Conservation (phyloP, 2,113 vertebrate species). For the Xiphorhynchus elegans region DNA sequence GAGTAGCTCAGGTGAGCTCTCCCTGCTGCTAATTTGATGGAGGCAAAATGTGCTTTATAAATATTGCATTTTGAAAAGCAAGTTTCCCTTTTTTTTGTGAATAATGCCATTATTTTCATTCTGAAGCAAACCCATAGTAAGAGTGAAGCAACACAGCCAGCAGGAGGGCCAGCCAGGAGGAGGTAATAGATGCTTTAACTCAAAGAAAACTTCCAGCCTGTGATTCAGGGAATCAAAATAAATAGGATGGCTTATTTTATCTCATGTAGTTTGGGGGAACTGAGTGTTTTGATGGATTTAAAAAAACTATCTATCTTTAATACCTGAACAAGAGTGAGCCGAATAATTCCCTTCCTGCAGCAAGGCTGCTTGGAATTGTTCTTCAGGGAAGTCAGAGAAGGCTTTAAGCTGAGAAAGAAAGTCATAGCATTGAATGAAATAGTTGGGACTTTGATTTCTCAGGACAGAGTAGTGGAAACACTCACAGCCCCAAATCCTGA, state of each 20-base stretch:
- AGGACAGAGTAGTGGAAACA: neutral
- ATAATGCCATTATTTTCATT: neutral
- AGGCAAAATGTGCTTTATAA: neutral
- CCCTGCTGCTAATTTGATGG: neutral
- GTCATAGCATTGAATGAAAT: neutral
- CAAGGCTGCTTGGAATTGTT: neutral
- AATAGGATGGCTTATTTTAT: conserved; percentile 17
- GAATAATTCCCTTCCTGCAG: neutral
- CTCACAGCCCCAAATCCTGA: neutral
- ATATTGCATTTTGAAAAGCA: neutral
- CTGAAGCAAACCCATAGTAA: neutral
- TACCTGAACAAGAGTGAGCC: neutral
- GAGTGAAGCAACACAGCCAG: neutral
- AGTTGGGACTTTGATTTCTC: neutral
- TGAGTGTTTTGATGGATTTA: neutral
- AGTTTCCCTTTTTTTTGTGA: neutral
- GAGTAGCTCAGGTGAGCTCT: neutral
- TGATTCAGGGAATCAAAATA: conserved; percentile 12
- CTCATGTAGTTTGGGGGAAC: neutral
- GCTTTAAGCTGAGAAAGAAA: neutral
- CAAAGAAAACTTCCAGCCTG: neutral
- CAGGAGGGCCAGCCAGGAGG: neutral
- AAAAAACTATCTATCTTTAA: neutral
- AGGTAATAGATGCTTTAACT: conserved; percentile 4
- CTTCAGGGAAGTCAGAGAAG: neutral